Evolutionary conservation across 2,797 vertebrate species (phyloP).

Genomic region (Argentina silus): DNA sequence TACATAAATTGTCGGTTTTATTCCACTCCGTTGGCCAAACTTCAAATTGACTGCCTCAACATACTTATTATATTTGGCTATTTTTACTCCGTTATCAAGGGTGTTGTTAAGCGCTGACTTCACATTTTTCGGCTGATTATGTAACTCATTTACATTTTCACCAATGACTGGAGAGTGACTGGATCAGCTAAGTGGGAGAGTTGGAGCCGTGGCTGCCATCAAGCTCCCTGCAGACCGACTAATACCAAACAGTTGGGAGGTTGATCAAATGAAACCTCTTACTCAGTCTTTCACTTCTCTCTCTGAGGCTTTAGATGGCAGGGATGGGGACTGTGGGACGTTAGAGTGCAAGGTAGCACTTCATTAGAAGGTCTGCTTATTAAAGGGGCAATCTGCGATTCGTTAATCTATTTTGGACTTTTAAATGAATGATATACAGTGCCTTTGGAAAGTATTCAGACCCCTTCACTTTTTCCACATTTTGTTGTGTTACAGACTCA

Average conservation of each 20-base stretch:
- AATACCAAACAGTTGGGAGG: conserved; percentile 32
- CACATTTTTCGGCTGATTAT: conserved; percentile 51
- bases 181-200: conserved; percentile 57
- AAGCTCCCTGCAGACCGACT: conserved; percentile 54
- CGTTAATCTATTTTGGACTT: too few species aligned
- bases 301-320: conserved; percentile 17
- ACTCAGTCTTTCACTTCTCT: conserved; percentile 17
- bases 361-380: too few species aligned
- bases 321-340: too few species aligned
- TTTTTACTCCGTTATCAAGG: conserved; percentile 50
- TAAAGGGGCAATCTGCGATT: too few species aligned
- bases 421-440: too few species aligned
- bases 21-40: conserved; percentile 33
- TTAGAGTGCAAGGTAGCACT: too few species aligned
- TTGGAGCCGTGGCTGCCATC: conserved; percentile 56
- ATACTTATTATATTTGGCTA: conserved; percentile 49
- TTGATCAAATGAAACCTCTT: conserved; percentile 55
- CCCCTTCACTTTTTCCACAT: too few species aligned
- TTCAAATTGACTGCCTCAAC: conserved; percentile 40
- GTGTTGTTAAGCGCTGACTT: conserved; percentile 52
- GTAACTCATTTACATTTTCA: conserved; percentile 67
- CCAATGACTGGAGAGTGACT: conserved; percentile 58
- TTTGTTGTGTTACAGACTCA: too few species aligned
- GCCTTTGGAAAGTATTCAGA: too few species aligned
- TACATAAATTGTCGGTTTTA: conserved; percentile 22